Evolutionary conservation across 2,797 vertebrate species (phyloP), one percentile per base, ranked within the genome.

Genomic region (Naso thynnoides): DNA sequence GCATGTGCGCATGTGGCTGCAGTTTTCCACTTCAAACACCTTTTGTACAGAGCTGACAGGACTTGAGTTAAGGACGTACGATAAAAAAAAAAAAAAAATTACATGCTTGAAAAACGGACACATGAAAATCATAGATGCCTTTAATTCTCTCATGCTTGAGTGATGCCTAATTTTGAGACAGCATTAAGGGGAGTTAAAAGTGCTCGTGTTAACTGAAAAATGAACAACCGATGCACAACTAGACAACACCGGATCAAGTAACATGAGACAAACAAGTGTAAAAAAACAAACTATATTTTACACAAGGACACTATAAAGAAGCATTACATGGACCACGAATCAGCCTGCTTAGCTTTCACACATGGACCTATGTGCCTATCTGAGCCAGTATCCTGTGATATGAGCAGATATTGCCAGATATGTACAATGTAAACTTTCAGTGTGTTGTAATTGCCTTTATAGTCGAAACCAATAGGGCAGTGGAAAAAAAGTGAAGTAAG

Each of bases 291-390:
- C 13, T 53, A 29, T 41, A 33, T 48, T 57, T 70, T 27, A 50
- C 38, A 71, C 4, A 8, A 31, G 31, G 31, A 31, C 31, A 31
- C 31, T 31, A 31, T 4, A 4, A 4, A 31, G 31, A 31, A 31
- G 31, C 31, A 31, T 31, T 31, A 31, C 31, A 31, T 8, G 4
- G 31, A 31, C 31, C 31, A 31, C 4, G 31, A 31, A 8, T 31
- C 31, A 31, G 21, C 16, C 71, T 63, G 47, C 70, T 18, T 31
- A 66, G 41, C 42, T 82, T 74, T 54, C 44, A 74, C 73, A 63
- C 65, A 44, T 86, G 88, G 84, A 89, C 86, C 86, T 91, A 87
- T 72, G 85, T 91, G 86, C 82, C 71, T 64, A 42, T 81, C 81
- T 83, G 83, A 65, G 63, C 55, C 69, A 70, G 74, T 39, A 70